Conservation (phyloP, 2,888 invertebrate genomes). For the Rhingia rostrata region DNA sequence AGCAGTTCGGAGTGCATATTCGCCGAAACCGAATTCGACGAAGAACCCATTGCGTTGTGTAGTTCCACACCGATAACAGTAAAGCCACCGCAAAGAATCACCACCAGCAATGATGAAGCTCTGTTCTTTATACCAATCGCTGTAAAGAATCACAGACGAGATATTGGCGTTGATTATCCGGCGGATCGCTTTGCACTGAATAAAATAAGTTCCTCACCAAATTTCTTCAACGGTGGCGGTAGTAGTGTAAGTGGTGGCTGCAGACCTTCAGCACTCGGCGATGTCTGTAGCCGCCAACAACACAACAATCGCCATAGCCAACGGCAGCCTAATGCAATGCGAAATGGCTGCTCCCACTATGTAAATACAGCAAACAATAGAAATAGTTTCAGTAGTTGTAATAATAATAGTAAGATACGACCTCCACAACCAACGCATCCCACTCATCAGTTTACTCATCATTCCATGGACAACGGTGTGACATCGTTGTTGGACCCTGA, state of each 20-base stretch:
- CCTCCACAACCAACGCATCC: constrained; percentile 47
- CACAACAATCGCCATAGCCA: constrained; percentile 62
- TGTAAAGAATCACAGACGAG: constrained; percentile 69
- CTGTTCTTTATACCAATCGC: constrained; percentile 67
- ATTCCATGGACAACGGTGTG: constrained; percentile 65
- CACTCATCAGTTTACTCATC: constrained; percentile 54
- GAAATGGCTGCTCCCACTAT: constrained; percentile 67
- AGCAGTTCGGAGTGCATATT: constrained; percentile 69
- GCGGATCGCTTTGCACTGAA: constrained; percentile 77
- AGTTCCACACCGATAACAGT: constrained; percentile 76
- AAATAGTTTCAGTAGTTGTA: constrained; percentile 70
- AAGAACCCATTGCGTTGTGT: constrained; percentile 79
- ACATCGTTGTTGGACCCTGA: constrained; percentile 59
- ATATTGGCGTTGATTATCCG: constrained; percentile 79
- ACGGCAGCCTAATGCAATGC: constrained; percentile 57
- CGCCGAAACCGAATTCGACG: constrained; percentile 78
- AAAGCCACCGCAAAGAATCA: constrained; percentile 28
- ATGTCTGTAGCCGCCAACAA: constrained; percentile 72
- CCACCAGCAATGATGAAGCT: constrained; percentile 50
- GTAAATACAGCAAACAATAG: constrained; percentile 72
- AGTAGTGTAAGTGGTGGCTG: constrained; percentile 57
- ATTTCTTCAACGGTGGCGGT: constrained; percentile 75
- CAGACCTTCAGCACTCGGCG: constrained; percentile 40
- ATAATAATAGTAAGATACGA: constrained; percentile 66
- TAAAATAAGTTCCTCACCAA: constrained; percentile 80